Evolutionary conservation across 1,140 invertebrate genomes (phyloP).

Genomic region (Drosophila erecta): DNA sequence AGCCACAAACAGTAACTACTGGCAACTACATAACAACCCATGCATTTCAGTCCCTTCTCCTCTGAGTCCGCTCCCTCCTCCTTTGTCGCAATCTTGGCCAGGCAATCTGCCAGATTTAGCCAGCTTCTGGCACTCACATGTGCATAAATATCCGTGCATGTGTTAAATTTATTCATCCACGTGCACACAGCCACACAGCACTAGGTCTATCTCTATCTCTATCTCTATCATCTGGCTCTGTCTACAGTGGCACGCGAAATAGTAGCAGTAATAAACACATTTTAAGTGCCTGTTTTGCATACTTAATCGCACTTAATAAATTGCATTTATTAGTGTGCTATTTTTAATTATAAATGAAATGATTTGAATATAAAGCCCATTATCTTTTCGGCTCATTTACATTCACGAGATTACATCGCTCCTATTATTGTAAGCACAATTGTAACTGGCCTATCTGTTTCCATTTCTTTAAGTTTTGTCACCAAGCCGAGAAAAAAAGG

Average conservation of each 20-base stretch:
- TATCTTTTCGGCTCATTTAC: neutral
- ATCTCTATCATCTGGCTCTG: slow-evolving; percentile 9
- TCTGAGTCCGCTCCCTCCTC: slow-evolving; percentile 13
- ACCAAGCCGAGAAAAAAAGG: slow-evolving; percentile 18
- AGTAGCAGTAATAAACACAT: neutral
- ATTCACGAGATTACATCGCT: neutral
- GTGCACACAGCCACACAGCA: slow-evolving; percentile 32
- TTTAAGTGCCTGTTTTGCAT: neutral
- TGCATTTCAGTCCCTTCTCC: slow-evolving; percentile 15
- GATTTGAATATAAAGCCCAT: no score
- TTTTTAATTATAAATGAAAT: no score
- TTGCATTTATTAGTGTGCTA: no score
- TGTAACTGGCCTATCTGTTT: slow-evolving; percentile 9
- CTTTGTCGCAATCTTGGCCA: slow-evolving; percentile 49
- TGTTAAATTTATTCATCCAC: slow-evolving; percentile 69
- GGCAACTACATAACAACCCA: slow-evolving; percentile 14
- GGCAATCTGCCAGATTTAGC: slow-evolving; percentile 72
- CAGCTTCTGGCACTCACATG: slow-evolving; percentile 28
- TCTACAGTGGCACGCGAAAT: slow-evolving; percentile 16
- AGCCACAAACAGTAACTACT: slow-evolving; percentile 25
- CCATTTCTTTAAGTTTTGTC: slow-evolving; percentile 63
- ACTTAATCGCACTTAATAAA: neutral
- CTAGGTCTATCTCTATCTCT: neutral
- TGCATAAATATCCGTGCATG: slow-evolving; percentile 36
- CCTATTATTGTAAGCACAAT: slow-evolving; percentile 1